These are phyloP conservation scores for Antrozous pallidus DNA, from an alignment of 2,797 vertebrate species.

Conservation along the genomic window DNA sequence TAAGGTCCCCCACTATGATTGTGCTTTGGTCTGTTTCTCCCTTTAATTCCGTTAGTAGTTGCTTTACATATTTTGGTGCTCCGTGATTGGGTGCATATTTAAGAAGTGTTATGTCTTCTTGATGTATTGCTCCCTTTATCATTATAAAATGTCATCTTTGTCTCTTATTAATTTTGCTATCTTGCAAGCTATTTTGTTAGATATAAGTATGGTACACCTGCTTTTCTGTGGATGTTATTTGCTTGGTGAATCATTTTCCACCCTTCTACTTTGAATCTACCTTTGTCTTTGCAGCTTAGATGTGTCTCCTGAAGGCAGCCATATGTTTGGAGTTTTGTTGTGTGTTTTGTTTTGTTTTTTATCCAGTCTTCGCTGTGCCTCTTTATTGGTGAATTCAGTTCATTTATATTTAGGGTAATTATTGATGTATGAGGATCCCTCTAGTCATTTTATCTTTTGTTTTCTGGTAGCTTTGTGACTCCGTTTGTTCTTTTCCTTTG, in stretches of 20 bases:
- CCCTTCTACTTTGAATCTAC: neutral
- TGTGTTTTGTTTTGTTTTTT: neutral
- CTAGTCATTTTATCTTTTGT: neutral
- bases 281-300: neutral
- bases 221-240: neutral
- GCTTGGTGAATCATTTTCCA: neutral
- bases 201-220: neutral
- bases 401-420: neutral
- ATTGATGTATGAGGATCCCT: neutral
- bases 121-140: neutral
- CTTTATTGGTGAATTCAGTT: neutral
- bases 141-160: neutral
- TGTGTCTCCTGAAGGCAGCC: neutral
- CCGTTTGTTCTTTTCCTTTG: neutral
- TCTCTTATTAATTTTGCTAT: neutral
- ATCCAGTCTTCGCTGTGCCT: neutral
- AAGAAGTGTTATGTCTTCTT: neutral
- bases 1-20: neutral
- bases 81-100: neutral
- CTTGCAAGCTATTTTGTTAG: neutral
- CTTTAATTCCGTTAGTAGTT: neutral
- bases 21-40: neutral
- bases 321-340: neutral
- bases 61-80: neutral
- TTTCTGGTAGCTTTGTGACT: neutral